Conservation (phyloP, 2,797 vertebrate species). For the Phalanger gymnotis region DNA sequence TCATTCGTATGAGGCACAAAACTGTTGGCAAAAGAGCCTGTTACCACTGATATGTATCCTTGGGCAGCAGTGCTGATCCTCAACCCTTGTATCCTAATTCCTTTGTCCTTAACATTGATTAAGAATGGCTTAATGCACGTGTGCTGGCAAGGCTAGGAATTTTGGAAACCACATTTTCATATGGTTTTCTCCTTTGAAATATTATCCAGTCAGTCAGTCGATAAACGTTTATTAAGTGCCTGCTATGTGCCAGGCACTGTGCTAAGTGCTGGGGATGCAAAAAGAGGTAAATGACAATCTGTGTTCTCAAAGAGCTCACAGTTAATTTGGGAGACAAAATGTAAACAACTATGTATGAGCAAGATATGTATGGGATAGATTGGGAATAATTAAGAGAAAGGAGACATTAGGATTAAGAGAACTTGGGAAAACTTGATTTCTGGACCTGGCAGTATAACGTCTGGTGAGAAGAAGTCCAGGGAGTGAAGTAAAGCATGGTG, state of each 20-base stretch:
- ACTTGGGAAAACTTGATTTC: no score
- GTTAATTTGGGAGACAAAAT: no score
- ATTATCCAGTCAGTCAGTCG: not conserved
- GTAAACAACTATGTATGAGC: not conserved
- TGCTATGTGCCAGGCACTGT: no score
- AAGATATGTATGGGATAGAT: not conserved
- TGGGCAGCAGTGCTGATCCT: not conserved
- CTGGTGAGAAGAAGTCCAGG: no score
- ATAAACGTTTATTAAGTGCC: not conserved
- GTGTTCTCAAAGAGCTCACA: no score
- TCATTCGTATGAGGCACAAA: not conserved
- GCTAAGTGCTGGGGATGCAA: no score
- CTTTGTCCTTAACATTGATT: not conserved
- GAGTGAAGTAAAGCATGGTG: no score
- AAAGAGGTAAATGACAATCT: no score
- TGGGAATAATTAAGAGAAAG: not conserved
- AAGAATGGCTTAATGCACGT: not conserved
- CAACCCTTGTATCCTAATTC: conserved; percentile 9
- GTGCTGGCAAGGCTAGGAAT: not conserved
- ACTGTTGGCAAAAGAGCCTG: not conserved
- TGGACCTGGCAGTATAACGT: no score
- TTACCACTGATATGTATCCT: conserved; percentile 34
- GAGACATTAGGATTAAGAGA: not conserved
- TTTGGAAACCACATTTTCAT: not conserved
- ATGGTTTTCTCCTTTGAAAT: not conserved